These are phyloP conservation scores for Blastobasis adustella DNA, from an alignment of 2,888 invertebrate species.

Conservation along the genomic window DNA sequence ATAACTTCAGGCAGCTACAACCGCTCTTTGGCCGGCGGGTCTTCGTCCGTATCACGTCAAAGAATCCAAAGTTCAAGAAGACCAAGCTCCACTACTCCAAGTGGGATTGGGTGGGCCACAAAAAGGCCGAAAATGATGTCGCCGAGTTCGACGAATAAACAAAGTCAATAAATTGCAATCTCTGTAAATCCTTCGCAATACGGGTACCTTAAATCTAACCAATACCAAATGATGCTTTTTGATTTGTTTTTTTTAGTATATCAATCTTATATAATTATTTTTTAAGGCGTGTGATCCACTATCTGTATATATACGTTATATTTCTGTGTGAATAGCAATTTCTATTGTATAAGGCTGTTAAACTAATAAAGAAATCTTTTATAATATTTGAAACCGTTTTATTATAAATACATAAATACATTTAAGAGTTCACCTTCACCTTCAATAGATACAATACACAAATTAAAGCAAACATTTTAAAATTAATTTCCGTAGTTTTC, in stretches of 20 bases:
- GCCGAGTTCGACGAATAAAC: conserved; percentile 61
- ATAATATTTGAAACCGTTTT: too few relatives aligned
- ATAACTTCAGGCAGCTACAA: conserved; percentile 81
- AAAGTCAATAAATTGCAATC: background rate
- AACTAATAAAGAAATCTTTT: conserved; percentile 7
- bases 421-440: conserved; percentile 12
- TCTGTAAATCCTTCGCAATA: background rate
- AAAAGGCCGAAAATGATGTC: conserved; percentile 65
- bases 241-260: conserved; percentile 23
- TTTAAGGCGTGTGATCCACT: conserved; percentile 42
- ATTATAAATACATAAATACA: conserved; percentile 11
- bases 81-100: conserved; percentile 75
- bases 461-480: conserved; percentile 12
- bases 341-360: conserved; percentile 30
- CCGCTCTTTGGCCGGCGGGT: conserved; percentile 80
- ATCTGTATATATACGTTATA: conserved; percentile 6
- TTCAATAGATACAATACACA: conserved; percentile 14
- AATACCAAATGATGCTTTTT: conserved; percentile 11
- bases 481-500: conserved; percentile 56
- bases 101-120: conserved; percentile 78
- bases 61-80: conserved; percentile 73
- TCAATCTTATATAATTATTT: conserved; percentile 9
- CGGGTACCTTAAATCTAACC: background rate
- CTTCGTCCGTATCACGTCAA: conserved; percentile 77
- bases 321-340: conserved; percentile 19